Evolutionary conservation across 2,113 vertebrate genomes (phyloP), one percentile per base, ranked within the genome.

Genomic region (Lepidothrix coronata): DNA sequence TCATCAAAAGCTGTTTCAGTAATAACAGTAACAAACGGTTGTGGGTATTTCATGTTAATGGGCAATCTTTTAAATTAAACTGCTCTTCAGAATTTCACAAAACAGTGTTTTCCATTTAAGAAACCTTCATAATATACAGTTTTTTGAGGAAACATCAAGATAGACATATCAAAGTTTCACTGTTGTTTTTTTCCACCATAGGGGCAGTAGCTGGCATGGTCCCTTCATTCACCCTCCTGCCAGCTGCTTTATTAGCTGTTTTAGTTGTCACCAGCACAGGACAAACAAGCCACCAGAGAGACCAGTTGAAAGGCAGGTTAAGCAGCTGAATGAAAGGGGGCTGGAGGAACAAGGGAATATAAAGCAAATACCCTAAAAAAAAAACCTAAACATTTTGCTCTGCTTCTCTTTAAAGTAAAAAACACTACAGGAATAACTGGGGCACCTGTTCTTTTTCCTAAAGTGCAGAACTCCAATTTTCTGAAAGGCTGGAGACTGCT

Each of bases 241-340:
- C 89, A 92, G 93, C 80, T 91, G 72, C 57, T 89, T 91, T 87
- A 94, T 95, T 78, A 89, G 68, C 80, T 54, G 51, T 51, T 93
- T 81, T 73, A 92, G 84, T 54, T 89, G 81, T 85, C 6, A 0
- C 0, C 0, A 0, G 58, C 0, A 0, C 44, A 92, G 87, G 91
- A 82, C 77, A 83, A 96, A 94, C 77, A 94, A 85, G 91, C n/a
- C 93, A 91, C 66, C 73, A 82, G 95, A 91, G 95, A 89, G 76
- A 48, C 18, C 9, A 58, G 54, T 4, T 93, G 66, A 95, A 94
- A 94, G 73, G 62, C 43, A 95, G 46, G 70, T 94, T 95, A 89
- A 87, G 37, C 49, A 94, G 74, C 70, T 88, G 70, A 85, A 68
- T 66, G 54, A 67, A 89, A 85, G 15, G 20, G 24, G 27, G 46